These are phyloP conservation scores for Macrochelys suwanniensis DNA, from an alignment of 2,797 vertebrate genomes.

Conservation along the genomic window DNA sequence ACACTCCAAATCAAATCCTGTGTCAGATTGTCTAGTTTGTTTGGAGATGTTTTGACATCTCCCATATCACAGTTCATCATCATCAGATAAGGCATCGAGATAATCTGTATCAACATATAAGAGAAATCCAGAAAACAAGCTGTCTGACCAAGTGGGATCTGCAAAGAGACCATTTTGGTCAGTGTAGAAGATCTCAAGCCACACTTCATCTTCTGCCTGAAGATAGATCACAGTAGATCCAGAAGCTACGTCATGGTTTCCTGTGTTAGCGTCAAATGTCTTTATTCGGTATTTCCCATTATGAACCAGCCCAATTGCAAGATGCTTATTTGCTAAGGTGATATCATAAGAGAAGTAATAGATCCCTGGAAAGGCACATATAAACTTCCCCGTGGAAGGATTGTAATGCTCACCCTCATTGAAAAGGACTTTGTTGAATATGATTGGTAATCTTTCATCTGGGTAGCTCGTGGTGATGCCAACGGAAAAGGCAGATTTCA, in stretches of 20 bases:
- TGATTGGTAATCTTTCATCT: constrained; percentile 90
- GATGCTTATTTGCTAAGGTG: constrained; percentile 96
- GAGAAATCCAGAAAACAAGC: constrained; percentile 97
- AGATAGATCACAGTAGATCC: constrained; percentile 94
- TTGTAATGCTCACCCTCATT: constrained; percentile 96
- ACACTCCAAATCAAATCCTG: neutral
- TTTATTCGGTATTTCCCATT: constrained; percentile 95
- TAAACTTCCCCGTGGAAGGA: constrained; percentile 93
- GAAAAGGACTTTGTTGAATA: constrained; percentile 97
- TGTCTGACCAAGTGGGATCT: constrained; percentile 95
- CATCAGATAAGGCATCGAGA: constrained; percentile 91
- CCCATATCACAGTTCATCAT: constrained; percentile 81
- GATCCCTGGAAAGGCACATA: constrained; percentile 94
- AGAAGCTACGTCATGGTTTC: constrained; percentile 96
- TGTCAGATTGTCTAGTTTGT: constrained; percentile 1
- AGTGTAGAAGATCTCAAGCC: constrained; percentile 96
- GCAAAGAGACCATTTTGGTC: constrained; percentile 98
- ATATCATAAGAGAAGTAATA: constrained; percentile 99
- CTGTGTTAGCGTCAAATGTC: constrained; percentile 97
- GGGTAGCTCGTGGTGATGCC: constrained; percentile 98
- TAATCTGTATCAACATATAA: constrained; percentile 96
- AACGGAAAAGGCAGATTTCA: constrained; percentile 96
- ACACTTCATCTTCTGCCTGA: constrained; percentile 96
- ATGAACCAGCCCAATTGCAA: constrained; percentile 94
- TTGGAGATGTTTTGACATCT: neutral